phyloP scores from a whole-genome alignment of 2,113 vertebrate genomes.

The Percina caprodes region DNA sequence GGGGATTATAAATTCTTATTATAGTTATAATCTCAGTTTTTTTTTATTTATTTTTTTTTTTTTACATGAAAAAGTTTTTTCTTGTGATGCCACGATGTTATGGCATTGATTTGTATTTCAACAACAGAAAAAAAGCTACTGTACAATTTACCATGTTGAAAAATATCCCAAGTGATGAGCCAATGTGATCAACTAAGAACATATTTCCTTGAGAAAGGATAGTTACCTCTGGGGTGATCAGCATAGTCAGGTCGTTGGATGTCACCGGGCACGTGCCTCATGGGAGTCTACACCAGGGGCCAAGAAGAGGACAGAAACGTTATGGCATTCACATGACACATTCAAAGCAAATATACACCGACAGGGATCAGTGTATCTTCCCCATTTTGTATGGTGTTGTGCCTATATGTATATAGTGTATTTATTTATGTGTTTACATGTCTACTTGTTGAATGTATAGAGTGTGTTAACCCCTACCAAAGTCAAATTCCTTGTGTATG shows the following conservation, averaged over 20 bases:
- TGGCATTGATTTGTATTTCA: not conserved
- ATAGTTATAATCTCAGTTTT: not conserved
- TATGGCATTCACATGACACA: not conserved
- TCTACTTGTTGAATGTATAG: too few relatives aligned
- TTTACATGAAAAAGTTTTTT: not conserved
- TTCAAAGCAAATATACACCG: not conserved
- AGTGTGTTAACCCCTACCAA: too few relatives aligned
- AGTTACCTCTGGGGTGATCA: slow-evolving; percentile 96
- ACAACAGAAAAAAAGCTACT: not conserved
- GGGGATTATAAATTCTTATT: not conserved
- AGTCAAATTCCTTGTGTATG: too few relatives aligned
- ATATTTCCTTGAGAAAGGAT: not conserved
- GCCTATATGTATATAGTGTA: too few relatives aligned
- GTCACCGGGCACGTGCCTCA: slow-evolving; percentile 92
- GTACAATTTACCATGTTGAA: not conserved
- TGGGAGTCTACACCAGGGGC: slow-evolving; percentile 88
- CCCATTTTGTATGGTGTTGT: too few relatives aligned
- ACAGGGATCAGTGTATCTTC: not conserved
- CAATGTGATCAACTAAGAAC: not conserved
- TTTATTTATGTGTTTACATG: too few relatives aligned
- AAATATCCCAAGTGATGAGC: not conserved
- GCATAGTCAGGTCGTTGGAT: slow-evolving; percentile 99
- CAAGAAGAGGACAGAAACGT: slow-evolving; percentile 23
- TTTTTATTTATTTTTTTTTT: not conserved
- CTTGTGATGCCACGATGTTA: not conserved